A percentile compares a stretch with the other conserved stretches of the same genome.
Conservation (phyloP, 2,113 vertebrate species). For the Marcusenius ussheri region DNA sequence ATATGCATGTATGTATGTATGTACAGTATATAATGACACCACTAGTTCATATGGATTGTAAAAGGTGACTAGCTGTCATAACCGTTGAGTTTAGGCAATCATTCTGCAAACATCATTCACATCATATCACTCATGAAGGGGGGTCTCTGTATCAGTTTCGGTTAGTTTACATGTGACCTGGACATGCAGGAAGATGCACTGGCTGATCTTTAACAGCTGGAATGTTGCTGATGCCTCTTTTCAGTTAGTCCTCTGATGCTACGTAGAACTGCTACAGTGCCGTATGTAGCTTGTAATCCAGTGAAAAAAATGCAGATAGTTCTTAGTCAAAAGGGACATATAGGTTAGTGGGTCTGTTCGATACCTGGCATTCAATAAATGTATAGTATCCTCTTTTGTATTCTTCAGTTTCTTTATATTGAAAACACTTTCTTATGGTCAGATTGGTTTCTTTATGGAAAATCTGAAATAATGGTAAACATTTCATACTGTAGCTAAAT, state of each 20-base stretch:
- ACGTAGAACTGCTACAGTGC: slow-evolving; percentile 49
- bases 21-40: slow-evolving; percentile 39
- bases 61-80: slow-evolving; percentile 15
- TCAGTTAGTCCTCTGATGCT: slow-evolving; percentile 53
- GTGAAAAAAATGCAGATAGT: slow-evolving; percentile 47
- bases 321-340: slow-evolving; percentile 49
- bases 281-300: slow-evolving; percentile 58
- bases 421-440: slow-evolving; percentile 62
- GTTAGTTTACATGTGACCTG: slow-evolving; percentile 48
- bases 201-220: slow-evolving; percentile 44
- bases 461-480: slow-evolving; percentile 37
- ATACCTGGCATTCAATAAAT: slow-evolving; percentile 52
- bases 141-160: slow-evolving; percentile 37
- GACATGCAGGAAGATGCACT: slow-evolving; percentile 49
- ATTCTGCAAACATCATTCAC: slow-evolving; percentile 8
- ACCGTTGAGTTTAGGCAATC: slow-evolving; percentile 16
- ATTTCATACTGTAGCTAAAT: slow-evolving; percentile 60
- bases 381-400: slow-evolving; percentile 68
- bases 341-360: slow-evolving; percentile 49
- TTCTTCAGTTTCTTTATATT: slow-evolving; percentile 68
- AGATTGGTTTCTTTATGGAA: slow-evolving; percentile 59
- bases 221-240: slow-evolving; percentile 58
- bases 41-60: slow-evolving; percentile 21
- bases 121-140: slow-evolving; percentile 32
- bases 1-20: slow-evolving; percentile 43